Evolutionary conservation across 2,888 invertebrate genomes (phyloP), one percentile per base, ranked within the genome.

Genomic region (Metopia argyrocephala): DNA sequence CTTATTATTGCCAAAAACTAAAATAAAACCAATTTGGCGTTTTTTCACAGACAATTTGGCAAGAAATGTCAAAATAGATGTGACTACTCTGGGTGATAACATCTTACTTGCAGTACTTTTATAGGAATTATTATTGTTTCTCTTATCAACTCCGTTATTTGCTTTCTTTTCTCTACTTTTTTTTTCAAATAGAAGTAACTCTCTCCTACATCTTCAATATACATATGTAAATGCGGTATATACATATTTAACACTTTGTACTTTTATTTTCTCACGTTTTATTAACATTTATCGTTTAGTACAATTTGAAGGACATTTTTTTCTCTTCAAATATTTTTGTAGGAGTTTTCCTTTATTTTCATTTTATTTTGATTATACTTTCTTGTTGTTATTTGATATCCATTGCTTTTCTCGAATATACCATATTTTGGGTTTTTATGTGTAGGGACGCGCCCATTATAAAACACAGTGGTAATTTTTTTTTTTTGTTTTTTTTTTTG

Each of bases 361-460:
- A 52, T 38, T 12, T 23, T 50, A 23, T 64, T 59, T 48, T 66
- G 7, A 7, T 27, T 79, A 38, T 1, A 38, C 38, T 52, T 69
- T 61, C 50, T 68, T 50, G 57, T 62, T 38, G 38, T 54, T 62
- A 48, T 56, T 50, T 31, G 20, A 61, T 25, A 65, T 45, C 12
- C 38, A 64, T 38, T 50, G 21, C 45, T 76, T 71, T 38, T 76
- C 28, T 62, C 25, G 50, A 21, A 70, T 61, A 54, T 79, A 75
- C 78, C 73, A 12, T 9, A 3, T 70, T 64, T 21, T 23, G 27
- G 23, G 23, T 23, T 18, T 28, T 65, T 12, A 15, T 20, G 6
- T 31, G 18, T 45, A 50, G 52, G 76, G 81, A 70, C 81, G 74
- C 81, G 61, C 81, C 81, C 81, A 61, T 76, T 79, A 76, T 71